Conservation (phyloP, 2,797 vertebrate species). For the Paramormyrops hopkinsi region DNA sequence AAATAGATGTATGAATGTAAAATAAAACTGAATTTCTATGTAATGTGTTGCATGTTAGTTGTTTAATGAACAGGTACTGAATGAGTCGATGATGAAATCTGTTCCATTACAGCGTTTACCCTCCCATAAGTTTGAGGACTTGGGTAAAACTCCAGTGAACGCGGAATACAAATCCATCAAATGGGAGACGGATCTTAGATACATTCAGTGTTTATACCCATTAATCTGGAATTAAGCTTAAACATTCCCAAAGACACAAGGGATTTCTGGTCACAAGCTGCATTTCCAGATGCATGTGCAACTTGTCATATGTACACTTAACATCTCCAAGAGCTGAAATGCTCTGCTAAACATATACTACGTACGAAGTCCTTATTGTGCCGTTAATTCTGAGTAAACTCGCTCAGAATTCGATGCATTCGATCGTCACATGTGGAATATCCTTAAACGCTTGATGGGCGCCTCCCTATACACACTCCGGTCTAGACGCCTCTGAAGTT, state of each 20-base stretch:
- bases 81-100: background rate
- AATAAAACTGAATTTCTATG: conserved; percentile 53
- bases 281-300: background rate
- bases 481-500: background rate
- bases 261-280: background rate
- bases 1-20: conserved; percentile 75
- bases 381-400: background rate
- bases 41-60: conserved; percentile 1
- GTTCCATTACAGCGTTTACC: background rate
- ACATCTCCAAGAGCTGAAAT: background rate
- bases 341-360: background rate
- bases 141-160: background rate
- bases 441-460: background rate
- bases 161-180: background rate
- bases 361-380: background rate
- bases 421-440: background rate
- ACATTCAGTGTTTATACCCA: background rate
- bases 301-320: background rate
- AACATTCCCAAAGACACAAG: background rate
- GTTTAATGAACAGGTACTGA: background rate
- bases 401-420: background rate
- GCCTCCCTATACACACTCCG: background rate
- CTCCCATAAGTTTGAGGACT: background rate
- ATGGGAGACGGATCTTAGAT: background rate
- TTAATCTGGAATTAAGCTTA: background rate